Percentiles rank a stretch among this genome's conserved stretches.
Evolutionary conservation across 2,888 invertebrate species (phyloP).

Genomic region (Mimachlamys varia): DNA sequence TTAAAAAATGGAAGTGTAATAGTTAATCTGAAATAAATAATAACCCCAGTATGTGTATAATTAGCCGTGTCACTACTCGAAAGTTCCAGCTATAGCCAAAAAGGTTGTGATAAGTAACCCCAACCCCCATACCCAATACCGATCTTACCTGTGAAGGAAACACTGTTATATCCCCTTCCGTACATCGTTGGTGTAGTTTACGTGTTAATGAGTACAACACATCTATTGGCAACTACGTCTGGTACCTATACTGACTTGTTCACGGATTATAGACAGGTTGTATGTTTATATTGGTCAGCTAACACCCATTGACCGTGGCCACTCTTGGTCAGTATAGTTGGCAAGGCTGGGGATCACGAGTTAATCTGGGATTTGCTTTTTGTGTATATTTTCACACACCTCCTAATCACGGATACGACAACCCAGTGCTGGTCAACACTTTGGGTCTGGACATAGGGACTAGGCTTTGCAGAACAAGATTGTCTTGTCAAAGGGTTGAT

Average conservation of each 20-base stretch:
- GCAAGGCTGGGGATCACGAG: not conserved
- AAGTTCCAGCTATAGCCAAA: no score
- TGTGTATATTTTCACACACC: not conserved
- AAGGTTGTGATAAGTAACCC: no score
- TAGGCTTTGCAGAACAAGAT: not conserved
- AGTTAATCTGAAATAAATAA: no score
- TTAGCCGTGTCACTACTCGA: no score
- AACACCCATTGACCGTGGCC: not conserved
- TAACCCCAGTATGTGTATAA: no score
- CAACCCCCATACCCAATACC: no score
- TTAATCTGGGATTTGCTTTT: not conserved
- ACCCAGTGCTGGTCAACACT: not conserved
- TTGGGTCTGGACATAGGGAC: not conserved
- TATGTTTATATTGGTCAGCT: not conserved
- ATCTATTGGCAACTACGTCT: not conserved
- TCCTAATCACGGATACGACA: not conserved
- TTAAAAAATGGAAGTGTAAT: no score
- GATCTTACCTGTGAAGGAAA: not conserved
- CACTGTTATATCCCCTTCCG: not conserved
- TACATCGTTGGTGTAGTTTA: not conserved
- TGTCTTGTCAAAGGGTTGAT: not conserved
- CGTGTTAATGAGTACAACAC: not conserved
- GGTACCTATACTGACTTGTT: not conserved
- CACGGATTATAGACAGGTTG: not conserved
- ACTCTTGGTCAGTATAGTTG: not conserved